A percentile compares a stretch with the other conserved stretches of the same genome.
phyloP scores from a whole-genome alignment of 2,797 vertebrate genomes.

The Tympanoctomys barrerae region DNA sequence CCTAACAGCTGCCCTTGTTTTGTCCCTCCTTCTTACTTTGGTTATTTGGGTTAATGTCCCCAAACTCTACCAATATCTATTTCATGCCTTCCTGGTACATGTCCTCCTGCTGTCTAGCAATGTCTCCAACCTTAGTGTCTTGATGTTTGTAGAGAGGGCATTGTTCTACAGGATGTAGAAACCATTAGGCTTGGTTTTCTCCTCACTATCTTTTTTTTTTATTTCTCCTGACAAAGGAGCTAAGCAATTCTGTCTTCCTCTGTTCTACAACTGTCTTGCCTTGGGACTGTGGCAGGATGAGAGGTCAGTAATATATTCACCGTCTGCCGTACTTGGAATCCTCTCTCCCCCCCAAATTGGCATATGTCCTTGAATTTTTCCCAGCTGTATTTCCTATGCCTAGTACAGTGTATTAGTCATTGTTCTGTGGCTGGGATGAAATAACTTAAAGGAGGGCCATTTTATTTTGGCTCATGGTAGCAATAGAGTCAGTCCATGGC shows the following conservation, averaged over 20 bases:
- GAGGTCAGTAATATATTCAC: not conserved
- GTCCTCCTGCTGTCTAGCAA: not conserved
- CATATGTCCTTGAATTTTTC: not conserved
- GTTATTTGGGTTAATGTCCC: not conserved
- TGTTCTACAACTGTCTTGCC: not conserved
- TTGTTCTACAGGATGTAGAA: not conserved
- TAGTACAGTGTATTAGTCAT: not conserved
- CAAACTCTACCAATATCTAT: not conserved
- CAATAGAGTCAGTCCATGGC: not conserved
- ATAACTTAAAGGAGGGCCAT: not conserved
- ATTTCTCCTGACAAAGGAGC: not conserved
- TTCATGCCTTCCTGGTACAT: not conserved
- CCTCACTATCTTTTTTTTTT: not conserved
- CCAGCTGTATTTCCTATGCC: not conserved
- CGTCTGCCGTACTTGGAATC: not conserved
- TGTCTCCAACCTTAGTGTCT: not conserved
- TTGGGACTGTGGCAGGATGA: not conserved
- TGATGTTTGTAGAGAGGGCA: not conserved
- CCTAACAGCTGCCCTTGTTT: not conserved
- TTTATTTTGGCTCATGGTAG: not conserved
- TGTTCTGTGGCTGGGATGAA: not conserved
- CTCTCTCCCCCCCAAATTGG: not conserved
- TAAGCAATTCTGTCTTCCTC: not conserved
- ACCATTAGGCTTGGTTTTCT: not conserved
- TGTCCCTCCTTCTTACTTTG: not conserved